Evolutionary conservation across 2,113 vertebrate genomes (phyloP), one percentile per base, ranked within the genome.

Genomic region (Ameiurus melas): DNA sequence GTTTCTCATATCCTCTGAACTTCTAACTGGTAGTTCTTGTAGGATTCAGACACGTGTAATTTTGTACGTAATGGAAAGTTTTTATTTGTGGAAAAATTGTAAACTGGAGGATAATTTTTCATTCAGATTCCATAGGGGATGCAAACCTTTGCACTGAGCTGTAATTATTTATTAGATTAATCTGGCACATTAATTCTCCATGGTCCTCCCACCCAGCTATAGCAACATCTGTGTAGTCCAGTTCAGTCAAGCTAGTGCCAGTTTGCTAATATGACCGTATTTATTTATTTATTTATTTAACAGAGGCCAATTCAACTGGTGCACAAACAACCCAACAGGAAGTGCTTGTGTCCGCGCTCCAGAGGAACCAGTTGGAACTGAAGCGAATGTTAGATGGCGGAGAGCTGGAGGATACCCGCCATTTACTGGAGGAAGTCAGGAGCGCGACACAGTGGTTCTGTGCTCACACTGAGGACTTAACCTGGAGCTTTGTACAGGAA

Each of bases 401-500:
- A 43, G 89, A 91, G 53, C 94, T 96, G 89, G 83, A 88, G 57
- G 92, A 92, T 20, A 89, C 96, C 89, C 75, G 85, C 33, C 53
- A 66, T 64, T 87, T 96, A 22, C 92, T 94, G 62, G 91, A 91
- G 19, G 91, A 93, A 51, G 90, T 94, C 20, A 88, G 90, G 30
- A 22, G 0, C 0, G 89, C 86, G 64, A 86, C 85, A 0, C 83
- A 84, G 0, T 97, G 95, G 96, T 93, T 91, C 73, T 87, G 73
- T 0, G 66, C 78, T 8, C 86, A 55, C 1, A 91, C 94, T 0
- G 85, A 90, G 1, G 97, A 97, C 0, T 36, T 91, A 71, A 92
- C 94, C 0, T 99, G 97, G 97, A 89, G 5, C 33, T 96, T 96
- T 71, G 95, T 95, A 2, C 94, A 95, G 88, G 96, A 97, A 88